phyloP scores from a whole-genome alignment of 2,113 vertebrate genomes.

The Tachysurus fulvidraco region DNA sequence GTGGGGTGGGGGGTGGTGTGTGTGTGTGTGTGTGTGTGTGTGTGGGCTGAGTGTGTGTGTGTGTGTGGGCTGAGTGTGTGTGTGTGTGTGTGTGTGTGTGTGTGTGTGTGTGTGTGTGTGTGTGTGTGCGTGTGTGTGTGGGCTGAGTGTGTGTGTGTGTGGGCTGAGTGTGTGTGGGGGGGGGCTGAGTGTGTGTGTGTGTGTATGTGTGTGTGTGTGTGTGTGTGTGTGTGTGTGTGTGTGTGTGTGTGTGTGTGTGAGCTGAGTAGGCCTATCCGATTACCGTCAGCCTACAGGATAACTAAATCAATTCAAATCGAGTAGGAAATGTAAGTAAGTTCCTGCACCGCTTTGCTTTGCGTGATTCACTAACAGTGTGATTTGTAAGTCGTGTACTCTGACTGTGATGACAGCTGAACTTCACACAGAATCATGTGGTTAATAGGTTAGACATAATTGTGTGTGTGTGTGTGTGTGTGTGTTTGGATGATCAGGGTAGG shows the following conservation, averaged over 20 bases:
- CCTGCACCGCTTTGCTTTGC: not conserved
- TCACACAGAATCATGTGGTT: not conserved
- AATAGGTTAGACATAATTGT: not conserved
- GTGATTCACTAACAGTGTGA: not conserved
- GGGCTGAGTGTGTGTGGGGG: too few species aligned
- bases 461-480: too few species aligned
- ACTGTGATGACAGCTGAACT: not conserved
- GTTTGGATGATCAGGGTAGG: too few species aligned
- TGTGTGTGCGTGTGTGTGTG: not conserved
- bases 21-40: not conserved
- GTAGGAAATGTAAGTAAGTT: not conserved
- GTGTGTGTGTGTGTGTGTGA: not conserved
- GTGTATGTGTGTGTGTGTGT: not conserved
- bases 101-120: not conserved
- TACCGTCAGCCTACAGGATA: not conserved
- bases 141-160: not conserved
- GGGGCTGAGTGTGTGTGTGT: not conserved
- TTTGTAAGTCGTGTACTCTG: not conserved
- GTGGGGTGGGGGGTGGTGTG: too few species aligned
- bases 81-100: not conserved
- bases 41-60: not conserved
- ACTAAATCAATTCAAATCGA: not conserved
- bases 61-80: too few species aligned
- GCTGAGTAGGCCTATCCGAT: not conserved
- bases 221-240: not conserved